Evolutionary conservation across 2,797 vertebrate species (phyloP).

Genomic region (Serranus cabrilla): DNA sequence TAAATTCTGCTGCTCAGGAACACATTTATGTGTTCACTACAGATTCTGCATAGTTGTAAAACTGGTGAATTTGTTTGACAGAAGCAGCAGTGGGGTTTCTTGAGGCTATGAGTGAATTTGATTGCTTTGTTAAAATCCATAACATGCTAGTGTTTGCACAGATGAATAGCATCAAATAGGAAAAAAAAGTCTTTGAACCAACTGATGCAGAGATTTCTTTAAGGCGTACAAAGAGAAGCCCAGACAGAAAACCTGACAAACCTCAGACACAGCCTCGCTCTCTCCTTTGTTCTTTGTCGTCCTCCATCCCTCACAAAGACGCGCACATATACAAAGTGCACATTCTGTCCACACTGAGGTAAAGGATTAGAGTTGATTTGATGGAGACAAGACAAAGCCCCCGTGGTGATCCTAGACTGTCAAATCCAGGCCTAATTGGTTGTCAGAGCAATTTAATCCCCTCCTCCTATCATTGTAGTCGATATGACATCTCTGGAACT

Average conservation of each 20-base stretch:
- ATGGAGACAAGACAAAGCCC: slow-evolving; percentile 65
- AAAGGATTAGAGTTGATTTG: slow-evolving; percentile 73
- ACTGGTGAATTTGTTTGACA: slow-evolving; percentile 4
- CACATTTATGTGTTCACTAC: neutral
- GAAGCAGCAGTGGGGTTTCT: slow-evolving; percentile 15
- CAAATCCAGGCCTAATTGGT: slow-evolving; percentile 80
- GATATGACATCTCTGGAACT: slow-evolving; percentile 66
- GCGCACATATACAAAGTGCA: slow-evolving; percentile 28
- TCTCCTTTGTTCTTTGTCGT: slow-evolving; percentile 34
- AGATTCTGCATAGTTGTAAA: slow-evolving; percentile 8
- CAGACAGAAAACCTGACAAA: slow-evolving; percentile 29
- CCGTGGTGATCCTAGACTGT: slow-evolving; percentile 60
- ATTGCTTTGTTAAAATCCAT: slow-evolving; percentile 53
- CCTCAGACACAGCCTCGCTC: slow-evolving; percentile 5
- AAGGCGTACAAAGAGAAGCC: slow-evolving; percentile 13
- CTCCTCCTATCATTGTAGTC: slow-evolving; percentile 40
- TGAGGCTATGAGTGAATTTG: slow-evolving; percentile 11
- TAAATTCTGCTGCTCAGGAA: neutral
- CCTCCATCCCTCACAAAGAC: slow-evolving; percentile 10
- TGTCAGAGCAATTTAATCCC: slow-evolving; percentile 80
- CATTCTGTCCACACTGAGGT: slow-evolving; percentile 47
- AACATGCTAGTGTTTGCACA: slow-evolving; percentile 32
- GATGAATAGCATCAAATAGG: slow-evolving; percentile 23
- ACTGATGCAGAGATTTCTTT: no score
- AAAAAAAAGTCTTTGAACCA: neutral